Evolutionary conservation across 2,113 vertebrate genomes (phyloP), one percentile per base, ranked within the genome.

Genomic region (Daubentonia madagascariensis): DNA sequence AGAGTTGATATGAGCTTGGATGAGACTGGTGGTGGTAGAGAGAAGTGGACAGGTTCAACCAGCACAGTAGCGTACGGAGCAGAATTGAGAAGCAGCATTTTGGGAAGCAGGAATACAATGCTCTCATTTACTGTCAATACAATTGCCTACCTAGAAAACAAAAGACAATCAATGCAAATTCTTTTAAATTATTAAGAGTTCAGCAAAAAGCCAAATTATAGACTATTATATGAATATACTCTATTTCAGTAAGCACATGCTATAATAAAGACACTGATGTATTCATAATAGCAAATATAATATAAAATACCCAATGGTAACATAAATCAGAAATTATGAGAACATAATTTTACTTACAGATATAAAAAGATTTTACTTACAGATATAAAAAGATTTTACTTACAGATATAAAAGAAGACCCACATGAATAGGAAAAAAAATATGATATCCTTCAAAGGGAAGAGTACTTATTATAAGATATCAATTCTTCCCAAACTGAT

Each of bases 121-220:
- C 2, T 68, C 13, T 87, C 28, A 37, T 23, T 45, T 23, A 35
- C 20, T 59, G 35, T 5, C 35, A 59, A 32, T n/a, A 35, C 8
- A 68, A 18, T 79, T 57, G n/a, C 73, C 90, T 68, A 40, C 35
- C 43, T 5, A 54, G 23, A 85, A 87, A 68, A 63, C 14, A 30
- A 72, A 68, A 78, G 45, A n/a, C 50, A 57, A 67, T 59, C 40
- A 22, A 61, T 40, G 13, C 20, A 30, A 48, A n/a, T 54, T 50
- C 50, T 88, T 59, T 89, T 43, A 57, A 70, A 70, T 84, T 67
- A 85, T 35, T 54, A 83, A 68, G 12, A 81, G 54, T 30, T 72
- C 35, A 50, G 45, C 54, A 63, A 54, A 52, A 95, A 75, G 22
- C 17, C n/a, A 93, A 78, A 85, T 75, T 57, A 83, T 52, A 35